A percentile compares a stretch with the other conserved stretches of the same genome.
Conservation (phyloP, 2,797 vertebrate species). For the Pelochelys cantorii region DNA sequence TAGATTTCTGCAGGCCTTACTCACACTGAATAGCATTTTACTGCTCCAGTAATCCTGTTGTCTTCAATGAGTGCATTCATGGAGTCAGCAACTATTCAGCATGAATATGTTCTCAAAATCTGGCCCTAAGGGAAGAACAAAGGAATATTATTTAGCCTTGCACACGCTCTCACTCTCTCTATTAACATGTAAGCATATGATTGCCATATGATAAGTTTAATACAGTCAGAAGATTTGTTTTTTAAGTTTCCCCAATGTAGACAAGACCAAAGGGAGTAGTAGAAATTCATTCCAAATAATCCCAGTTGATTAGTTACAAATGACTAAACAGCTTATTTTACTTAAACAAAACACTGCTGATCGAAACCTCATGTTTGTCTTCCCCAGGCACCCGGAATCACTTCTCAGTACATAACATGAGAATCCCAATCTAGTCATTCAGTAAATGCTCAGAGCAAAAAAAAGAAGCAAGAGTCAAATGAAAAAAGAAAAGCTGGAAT, state of each 20-base stretch:
- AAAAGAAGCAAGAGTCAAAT: background rate
- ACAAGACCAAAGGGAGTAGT: background rate
- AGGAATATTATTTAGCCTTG: background rate
- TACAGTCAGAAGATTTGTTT: background rate
- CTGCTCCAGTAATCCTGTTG: background rate
- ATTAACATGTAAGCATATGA: background rate
- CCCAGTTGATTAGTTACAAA: background rate
- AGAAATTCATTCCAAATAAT: background rate
- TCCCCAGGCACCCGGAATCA: background rate
- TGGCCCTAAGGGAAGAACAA: background rate
- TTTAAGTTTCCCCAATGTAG: background rate
- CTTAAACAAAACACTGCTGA: background rate
- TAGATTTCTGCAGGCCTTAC: rapidly evolving
- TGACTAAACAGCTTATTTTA: background rate
- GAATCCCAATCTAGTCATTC: background rate
- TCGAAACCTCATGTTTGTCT: background rate
- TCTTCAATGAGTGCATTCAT: background rate
- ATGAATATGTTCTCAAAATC: background rate
- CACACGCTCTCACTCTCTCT: too few species aligned
- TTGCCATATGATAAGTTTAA: background rate
- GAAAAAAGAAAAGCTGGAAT: background rate
- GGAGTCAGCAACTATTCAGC: background rate
- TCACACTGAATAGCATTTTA: rapidly evolving
- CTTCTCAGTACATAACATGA: background rate
- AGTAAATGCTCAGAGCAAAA: background rate